Conservation (phyloP, 2,113 vertebrate genomes). For the Sylvia atricapilla region DNA sequence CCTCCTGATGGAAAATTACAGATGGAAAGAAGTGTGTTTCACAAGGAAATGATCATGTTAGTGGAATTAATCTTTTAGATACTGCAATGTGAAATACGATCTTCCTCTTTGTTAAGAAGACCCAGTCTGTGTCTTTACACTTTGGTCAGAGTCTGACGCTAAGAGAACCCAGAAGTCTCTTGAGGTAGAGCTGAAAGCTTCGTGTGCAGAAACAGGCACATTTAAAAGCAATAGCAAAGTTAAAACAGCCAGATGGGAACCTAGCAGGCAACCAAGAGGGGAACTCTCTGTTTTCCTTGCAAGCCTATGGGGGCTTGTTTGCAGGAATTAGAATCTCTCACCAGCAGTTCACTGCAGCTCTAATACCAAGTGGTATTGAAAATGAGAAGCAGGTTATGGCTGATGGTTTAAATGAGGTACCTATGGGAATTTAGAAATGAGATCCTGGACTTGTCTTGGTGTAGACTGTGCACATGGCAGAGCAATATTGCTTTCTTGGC, state of each 20-base stretch:
- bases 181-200: slow-evolving; percentile 45
- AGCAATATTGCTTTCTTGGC: slow-evolving; percentile 66
- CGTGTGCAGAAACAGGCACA: slow-evolving; percentile 27
- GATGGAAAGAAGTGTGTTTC: slow-evolving; percentile 41
- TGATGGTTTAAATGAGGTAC: slow-evolving; percentile 67
- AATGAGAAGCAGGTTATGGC: slow-evolving; percentile 67
- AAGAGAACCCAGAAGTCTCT: slow-evolving; percentile 29
- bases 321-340: slow-evolving; percentile 70
- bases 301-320: slow-evolving; percentile 67
- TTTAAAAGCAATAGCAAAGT: slow-evolving; percentile 65
- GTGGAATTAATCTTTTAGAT: slow-evolving; percentile 47
- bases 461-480: slow-evolving; percentile 48
- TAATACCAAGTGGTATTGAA: slow-evolving; percentile 65
- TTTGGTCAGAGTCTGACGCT: neutral
- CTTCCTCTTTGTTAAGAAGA: slow-evolving; percentile 44
- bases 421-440: slow-evolving; percentile 66
- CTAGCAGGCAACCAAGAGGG: slow-evolving; percentile 53
- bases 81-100: slow-evolving; percentile 44
- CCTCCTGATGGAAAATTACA: slow-evolving; percentile 47
- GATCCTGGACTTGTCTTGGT: slow-evolving; percentile 47
- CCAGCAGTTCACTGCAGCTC: slow-evolving; percentile 60
- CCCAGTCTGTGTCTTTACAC: neutral
- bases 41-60: slow-evolving; percentile 23
- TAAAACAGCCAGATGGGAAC: slow-evolving; percentile 69
- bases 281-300: slow-evolving; percentile 64